Base-by-base conservation (phyloP, 1,140 invertebrate genomes). In the Apolygus lucorum region DNA sequence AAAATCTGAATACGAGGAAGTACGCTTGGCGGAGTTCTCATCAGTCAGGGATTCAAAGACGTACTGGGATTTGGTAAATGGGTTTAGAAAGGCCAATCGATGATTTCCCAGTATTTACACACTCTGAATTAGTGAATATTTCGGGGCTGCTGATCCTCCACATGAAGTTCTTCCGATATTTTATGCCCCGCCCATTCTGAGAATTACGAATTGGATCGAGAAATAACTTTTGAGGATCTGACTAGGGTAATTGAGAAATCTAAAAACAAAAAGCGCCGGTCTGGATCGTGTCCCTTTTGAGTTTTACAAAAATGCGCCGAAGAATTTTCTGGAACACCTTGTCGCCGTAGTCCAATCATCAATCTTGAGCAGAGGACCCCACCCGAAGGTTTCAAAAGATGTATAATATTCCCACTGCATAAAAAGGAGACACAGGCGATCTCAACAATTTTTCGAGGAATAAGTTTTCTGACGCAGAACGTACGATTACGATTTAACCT, bases 381-480 rank as follows among this genome's bases (percentile, higher is more conserved):
- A 22, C 68, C 68, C 22, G 22, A 69, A 17, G 14, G 28, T 22
- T 69, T 28, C 24, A 63, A 29, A 2, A 63, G 28, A 28, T 69
- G 29, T 24, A 42, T 69, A 11, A 63, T 69, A 28, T 69, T 69
- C 26, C 68, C 68, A 11, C 27, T 64, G 24, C 26, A 13, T 68
- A 75, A 72, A 68, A 74, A 62, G 73, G 74, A 21, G 69, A 73
- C 42, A 59, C 21, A 52, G 29, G n/a, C 14, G 68, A 72, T n/a
- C 74, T 75, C 13, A 17, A 29, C 22, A 76, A 76, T 52, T 76
- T n/a, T 75, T 59, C 59, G 76, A 62, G 71, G 70, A 2, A 76
- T 77, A 8, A 70, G 74, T 1, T 69, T 76, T 13, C 21, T 0
- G 75, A 76, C 65, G 65, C 63, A 21, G 54, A n/a, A n/a, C n/a